Percentiles rank a stretch among this genome's conserved stretches.
Evolutionary conservation across 2,888 invertebrate species (phyloP).

Genomic region (Halocaridina rubra): DNA sequence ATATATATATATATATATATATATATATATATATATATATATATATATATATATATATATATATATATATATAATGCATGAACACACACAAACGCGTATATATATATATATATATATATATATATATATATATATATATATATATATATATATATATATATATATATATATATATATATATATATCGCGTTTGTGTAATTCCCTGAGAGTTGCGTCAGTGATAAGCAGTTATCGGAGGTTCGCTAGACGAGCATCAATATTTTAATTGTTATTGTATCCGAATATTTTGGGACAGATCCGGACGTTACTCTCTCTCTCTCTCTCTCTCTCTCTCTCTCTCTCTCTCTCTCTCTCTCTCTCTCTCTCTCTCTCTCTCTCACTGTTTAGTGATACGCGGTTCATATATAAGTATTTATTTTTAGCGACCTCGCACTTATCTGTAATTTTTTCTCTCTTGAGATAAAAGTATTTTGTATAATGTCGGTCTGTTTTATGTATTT

Average conservation of each 20-base stretch:
- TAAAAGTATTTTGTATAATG: not conserved
- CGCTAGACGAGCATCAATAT: not conserved
- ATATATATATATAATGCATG: not conserved
- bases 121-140: not conserved
- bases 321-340: conserved; percentile 1
- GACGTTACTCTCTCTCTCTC: not conserved
- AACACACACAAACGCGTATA: not conserved
- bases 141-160: not conserved
- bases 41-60: not conserved
- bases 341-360: not conserved
- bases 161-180: not conserved
- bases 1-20: not conserved
- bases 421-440: not conserved
- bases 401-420: too few relatives aligned
- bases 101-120: not conserved
- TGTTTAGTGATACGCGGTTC: not conserved
- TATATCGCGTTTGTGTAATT: not conserved
- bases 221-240: not conserved
- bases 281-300: not conserved
- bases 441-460: not conserved
- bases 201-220: not conserved
- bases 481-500: not conserved
- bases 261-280: not conserved
- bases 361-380: not conserved
- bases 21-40: not conserved